Conservation (phyloP, 2,888 invertebrate genomes). For the Panopea generosa region DNA sequence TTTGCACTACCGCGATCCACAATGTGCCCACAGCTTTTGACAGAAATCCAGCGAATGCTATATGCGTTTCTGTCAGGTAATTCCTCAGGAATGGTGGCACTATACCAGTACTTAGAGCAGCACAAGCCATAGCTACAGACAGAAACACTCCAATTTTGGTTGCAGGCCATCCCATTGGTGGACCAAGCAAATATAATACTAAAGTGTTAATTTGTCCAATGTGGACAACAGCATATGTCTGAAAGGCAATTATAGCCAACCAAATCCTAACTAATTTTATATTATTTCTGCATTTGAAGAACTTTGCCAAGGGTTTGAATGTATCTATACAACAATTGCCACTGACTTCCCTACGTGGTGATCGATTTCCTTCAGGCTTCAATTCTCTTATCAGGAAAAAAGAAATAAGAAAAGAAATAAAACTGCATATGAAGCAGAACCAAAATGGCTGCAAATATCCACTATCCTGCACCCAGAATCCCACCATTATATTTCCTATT, state of each 20-base stretch:
- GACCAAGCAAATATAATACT: slow-evolving; percentile 81
- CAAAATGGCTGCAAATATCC: slow-evolving; percentile 83
- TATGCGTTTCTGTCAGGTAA: slow-evolving; percentile 77
- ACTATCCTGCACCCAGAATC: slow-evolving; percentile 78
- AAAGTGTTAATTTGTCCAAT: slow-evolving; percentile 83
- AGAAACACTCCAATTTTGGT: slow-evolving; percentile 79
- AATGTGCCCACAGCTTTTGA: slow-evolving; percentile 83
- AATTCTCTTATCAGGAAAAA: slow-evolving; percentile 79
- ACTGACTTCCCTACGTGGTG: slow-evolving; percentile 49
- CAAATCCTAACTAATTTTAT: slow-evolving; percentile 80
- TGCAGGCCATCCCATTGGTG: slow-evolving; percentile 74
- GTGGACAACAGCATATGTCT: slow-evolving; percentile 83
- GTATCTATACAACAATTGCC: slow-evolving; percentile 78
- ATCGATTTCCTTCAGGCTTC: slow-evolving; percentile 49
- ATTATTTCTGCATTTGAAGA: slow-evolving; percentile 77
- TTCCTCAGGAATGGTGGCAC: slow-evolving; percentile 76
- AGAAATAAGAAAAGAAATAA: slow-evolving; percentile 78
- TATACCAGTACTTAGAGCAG: slow-evolving; percentile 76
- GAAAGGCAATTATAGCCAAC: slow-evolving; percentile 83
- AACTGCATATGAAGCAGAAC: slow-evolving; percentile 80
- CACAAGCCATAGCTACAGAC: slow-evolving; percentile 79
- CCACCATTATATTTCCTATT: slow-evolving; percentile 80
- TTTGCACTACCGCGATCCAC: slow-evolving; percentile 82
- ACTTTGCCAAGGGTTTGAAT: slow-evolving; percentile 76
- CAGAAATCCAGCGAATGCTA: slow-evolving; percentile 80